Evolutionary conservation across 2,797 vertebrate genomes (phyloP), one percentile per base, ranked within the genome.

Genomic region (Crocodylus rhombifer): DNA sequence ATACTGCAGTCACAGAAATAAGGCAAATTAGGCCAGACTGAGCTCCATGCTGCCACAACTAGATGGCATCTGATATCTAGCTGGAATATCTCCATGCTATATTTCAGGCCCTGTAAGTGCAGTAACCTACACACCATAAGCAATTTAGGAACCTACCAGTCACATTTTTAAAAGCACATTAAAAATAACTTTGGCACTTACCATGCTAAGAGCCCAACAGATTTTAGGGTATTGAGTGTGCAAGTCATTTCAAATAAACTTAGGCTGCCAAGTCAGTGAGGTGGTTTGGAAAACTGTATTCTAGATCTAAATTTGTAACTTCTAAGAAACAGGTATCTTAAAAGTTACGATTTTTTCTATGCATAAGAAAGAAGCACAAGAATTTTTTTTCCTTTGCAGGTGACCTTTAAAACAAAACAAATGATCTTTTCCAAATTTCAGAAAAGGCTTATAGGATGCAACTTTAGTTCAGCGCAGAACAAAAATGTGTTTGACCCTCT

Each of bases 381-480:
- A 3, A 76, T 58, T 57, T 71, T 25, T 76, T 6, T 18, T 6
- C 0, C n/a, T 78, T 84, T 9, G 0, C 60, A 57, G 65, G 5
- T 60, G 73, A 80, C 62, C 78, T 65, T 17, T 88, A 87, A 90
- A 92, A 86, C 25, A 83, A 74, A 30, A 65, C 2, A 61, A 84
- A 69, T 13, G 18, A 18, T 20, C 17, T 69, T 51, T 51, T 51
- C 42, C 12, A 69, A 3, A 23, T 17, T 91, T 92, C 84, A 23
- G 82, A 77, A 89, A 82, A 57, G 87, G n/a, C 30, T 91, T 28
- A 61, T 4, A 78, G 69, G 15, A 20, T 84, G 63, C 90, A 91
- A 94, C 81, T 30, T 78, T 69, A 21, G 17, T 80, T 90, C 62
- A 90, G 16, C 26, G 80, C 8, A 79, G 89, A 94, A 86, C 80